These are phyloP conservation scores for Leucania comma DNA, from an alignment of 2,888 invertebrate species.

Conservation along the genomic window DNA sequence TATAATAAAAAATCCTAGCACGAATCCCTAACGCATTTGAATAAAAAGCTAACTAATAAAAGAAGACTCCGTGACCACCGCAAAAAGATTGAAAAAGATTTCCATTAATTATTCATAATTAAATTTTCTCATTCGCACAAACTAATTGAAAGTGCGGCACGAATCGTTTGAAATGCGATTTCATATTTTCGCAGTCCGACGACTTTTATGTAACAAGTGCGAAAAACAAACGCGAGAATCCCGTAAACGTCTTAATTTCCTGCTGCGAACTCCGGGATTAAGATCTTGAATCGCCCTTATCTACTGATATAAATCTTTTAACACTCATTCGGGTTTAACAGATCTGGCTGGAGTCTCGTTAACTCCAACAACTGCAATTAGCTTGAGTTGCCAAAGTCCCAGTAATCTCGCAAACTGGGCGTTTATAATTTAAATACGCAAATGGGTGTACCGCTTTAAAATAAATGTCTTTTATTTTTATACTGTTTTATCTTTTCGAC, in stretches of 20 bases:
- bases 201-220: conserved; percentile 47
- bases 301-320: conserved; percentile 89
- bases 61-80: conserved; percentile 28
- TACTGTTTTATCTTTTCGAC: conserved; percentile 27
- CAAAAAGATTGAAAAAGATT: conserved; percentile 35
- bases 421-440: conserved; percentile 77
- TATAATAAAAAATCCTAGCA: not conserved
- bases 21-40: conserved; percentile 12
- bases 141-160: conserved; percentile 43
- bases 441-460: conserved; percentile 65
- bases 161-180: conserved; percentile 32
- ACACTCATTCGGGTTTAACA: conserved; percentile 85
- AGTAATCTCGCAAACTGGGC: conserved; percentile 84
- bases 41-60: conserved; percentile 14
- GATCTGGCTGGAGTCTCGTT: conserved; percentile 80
- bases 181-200: conserved; percentile 39
- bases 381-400: conserved; percentile 78
- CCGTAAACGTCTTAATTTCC: conserved; percentile 86
- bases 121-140: conserved; percentile 32
- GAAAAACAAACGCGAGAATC: conserved; percentile 62
- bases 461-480: conserved; percentile 39
- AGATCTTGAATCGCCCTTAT: conserved; percentile 75
- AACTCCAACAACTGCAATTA: conserved; percentile 89
- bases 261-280: conserved; percentile 74
- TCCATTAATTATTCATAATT: conserved; percentile 38